Evolutionary conservation across 2,888 invertebrate species (phyloP).

Genomic region (Philhelius pedissequus): DNA sequence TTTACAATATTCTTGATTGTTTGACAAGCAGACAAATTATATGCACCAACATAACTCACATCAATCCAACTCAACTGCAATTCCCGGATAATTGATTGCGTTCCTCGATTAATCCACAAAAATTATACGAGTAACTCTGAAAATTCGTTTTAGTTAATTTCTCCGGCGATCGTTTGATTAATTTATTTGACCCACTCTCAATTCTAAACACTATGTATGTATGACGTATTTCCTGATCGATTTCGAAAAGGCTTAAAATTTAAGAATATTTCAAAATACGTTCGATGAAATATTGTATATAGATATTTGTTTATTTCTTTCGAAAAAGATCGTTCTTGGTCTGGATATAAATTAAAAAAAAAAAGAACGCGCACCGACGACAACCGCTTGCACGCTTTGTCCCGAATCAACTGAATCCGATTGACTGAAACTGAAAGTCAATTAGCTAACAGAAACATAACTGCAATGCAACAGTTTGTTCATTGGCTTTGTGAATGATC

Average conservation of each 20-base stretch:
- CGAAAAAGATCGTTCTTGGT: constrained; percentile 41
- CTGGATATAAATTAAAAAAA: background rate
- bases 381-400: constrained; percentile 67
- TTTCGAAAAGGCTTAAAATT: background rate
- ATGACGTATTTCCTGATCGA: constrained; percentile 11
- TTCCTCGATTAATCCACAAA: constrained; percentile 54
- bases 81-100: constrained; percentile 58
- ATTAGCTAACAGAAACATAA: constrained; percentile 53
- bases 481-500: constrained; percentile 13
- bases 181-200: constrained; percentile 45
- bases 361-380: constrained; percentile 42
- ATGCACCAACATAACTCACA: constrained; percentile 53
- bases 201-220: constrained; percentile 23
- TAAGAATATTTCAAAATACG: constrained; percentile 41
- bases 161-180: constrained; percentile 41
- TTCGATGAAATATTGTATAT: constrained; percentile 32
- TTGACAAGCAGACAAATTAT: constrained; percentile 16
- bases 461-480: constrained; percentile 37
- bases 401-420: constrained; percentile 66
- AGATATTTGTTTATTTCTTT: constrained; percentile 7
- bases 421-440: constrained; percentile 68
- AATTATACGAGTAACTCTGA: constrained; percentile 42
- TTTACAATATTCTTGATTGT: constrained; percentile 42
- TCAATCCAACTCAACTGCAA: constrained; percentile 49
- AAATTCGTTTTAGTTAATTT: constrained; percentile 47